These are phyloP conservation scores for Artemia franciscana DNA, from an alignment of 1,140 invertebrate genomes.

Conservation along the genomic window DNA sequence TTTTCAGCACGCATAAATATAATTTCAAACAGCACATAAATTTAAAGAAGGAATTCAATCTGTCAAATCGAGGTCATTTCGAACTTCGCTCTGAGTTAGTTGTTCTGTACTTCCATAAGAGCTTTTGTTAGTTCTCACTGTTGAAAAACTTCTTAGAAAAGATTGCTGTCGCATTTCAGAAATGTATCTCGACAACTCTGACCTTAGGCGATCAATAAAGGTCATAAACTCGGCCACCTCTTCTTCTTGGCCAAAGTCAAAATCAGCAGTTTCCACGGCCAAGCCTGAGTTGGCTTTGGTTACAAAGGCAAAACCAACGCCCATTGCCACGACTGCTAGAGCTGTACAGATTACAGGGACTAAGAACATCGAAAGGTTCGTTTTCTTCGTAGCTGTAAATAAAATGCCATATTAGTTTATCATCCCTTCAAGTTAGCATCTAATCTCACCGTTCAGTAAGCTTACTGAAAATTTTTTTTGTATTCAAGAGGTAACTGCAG, in stretches of 20 bases:
- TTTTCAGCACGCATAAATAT: no score
- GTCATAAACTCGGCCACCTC: background rate
- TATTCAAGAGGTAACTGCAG: no score
- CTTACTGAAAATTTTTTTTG: no score
- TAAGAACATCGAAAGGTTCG: background rate
- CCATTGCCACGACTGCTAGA: background rate
- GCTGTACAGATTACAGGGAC: background rate
- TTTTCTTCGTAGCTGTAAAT: background rate
- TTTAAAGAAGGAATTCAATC: no score
- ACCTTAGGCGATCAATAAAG: background rate
- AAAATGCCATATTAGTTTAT: no score
- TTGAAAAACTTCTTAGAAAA: no score
- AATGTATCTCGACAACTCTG: no score
- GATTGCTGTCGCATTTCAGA: no score
- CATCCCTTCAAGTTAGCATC: no score
- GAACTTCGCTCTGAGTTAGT: background rate
- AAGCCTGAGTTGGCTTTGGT: background rate
- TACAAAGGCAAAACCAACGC: background rate
- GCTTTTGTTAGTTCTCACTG: background rate
- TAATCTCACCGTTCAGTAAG: no score
- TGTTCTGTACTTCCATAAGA: background rate
- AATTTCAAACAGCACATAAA: no score
- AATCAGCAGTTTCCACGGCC: background rate
- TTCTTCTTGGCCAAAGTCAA: background rate
- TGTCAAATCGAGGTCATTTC: no score